Evolutionary conservation across 1,140 invertebrate species (phyloP).

Genomic region (Drosophila dunni): DNA sequence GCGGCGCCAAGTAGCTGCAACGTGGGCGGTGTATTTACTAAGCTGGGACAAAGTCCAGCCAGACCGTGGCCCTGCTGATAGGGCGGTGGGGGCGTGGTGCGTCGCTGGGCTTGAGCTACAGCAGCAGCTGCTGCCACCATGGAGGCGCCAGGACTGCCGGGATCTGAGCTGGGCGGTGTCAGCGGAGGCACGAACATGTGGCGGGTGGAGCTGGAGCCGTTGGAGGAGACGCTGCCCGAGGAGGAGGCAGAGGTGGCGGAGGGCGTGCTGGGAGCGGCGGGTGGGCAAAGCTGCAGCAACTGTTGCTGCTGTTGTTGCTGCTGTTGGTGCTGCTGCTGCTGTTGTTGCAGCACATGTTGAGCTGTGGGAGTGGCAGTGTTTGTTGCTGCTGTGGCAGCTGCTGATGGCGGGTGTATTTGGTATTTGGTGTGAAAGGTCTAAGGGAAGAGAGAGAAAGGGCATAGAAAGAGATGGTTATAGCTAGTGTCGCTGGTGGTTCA

Average conservation of each 20-base stretch:
- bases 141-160: conserved; percentile 89
- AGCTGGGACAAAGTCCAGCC: conserved; percentile 60
- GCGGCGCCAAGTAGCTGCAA: conserved; percentile 53
- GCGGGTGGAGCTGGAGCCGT: conserved; percentile 74
- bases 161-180: conserved; percentile 93
- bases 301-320: conserved; percentile 68
- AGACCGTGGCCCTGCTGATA: conserved; percentile 82
- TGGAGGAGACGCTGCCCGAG: conserved; percentile 59
- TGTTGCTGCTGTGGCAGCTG: conserved; percentile 44
- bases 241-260: conserved; percentile 68
- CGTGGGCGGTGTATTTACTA: conserved; percentile 58
- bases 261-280: conserved; percentile 73
- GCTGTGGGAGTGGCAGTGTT: conserved; percentile 78
- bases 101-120: conserved; percentile 84
- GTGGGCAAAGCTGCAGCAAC: conserved; percentile 74
- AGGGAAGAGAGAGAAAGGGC: background rate
- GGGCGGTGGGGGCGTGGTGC: conserved; percentile 84
- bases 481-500: background rate
- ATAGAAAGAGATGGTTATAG: conserved; percentile 14
- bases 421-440: conserved; percentile 82
- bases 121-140: conserved; percentile 84
- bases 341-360: conserved; percentile 67
- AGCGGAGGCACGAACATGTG: conserved; percentile 91
- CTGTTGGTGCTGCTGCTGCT: conserved; percentile 55
- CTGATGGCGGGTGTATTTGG: conserved; percentile 85